Base-by-base conservation (phyloP, 2,113 vertebrate species). In the Bos javanicus region DNA sequence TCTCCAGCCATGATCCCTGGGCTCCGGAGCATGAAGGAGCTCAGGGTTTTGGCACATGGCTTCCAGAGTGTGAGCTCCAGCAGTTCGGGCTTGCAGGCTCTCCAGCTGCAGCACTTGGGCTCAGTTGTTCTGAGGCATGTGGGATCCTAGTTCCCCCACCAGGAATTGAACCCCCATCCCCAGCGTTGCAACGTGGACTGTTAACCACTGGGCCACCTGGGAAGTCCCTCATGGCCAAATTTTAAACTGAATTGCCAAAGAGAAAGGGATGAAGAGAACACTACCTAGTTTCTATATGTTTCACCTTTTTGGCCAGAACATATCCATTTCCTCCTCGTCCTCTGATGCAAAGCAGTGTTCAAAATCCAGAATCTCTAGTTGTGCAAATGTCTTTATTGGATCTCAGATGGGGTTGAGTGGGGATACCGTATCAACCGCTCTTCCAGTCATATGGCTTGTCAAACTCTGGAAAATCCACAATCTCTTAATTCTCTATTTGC, bases 41-140 rank as follows among this genome's bases (percentile, higher is more conserved):
- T 76, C 23, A 43, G 71, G 36, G 12, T 14, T 43, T 6, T 26
- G 36, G 36, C 0, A 0, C 3, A 0, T 16, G 36, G 21, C 21
- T 76, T 43, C 36, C 36, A 76, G 23, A 3, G 23, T 43, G 23
- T 0, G 1, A 26, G 71, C 36, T 7, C 23, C 71, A 43, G 36
- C 23, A 43, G 23, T 43, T 76, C 43, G 1, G 71, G 23, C 23
- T 43, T 13, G 36, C 36, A 76, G 36, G 71, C 36, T 43, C 6
- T 76, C 71, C 23, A 14, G 36, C 23, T 74, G 71, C 5, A 25
- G 36, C 36, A 76, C 0, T 3, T 26, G 71, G 36, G 71, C 36
- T 76, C 36, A 76, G 36, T 76, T 43, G 36, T 74, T 74, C 36
- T 74, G 36, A 74, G 71, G 36, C 36, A 25, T 0, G 11, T 43